phyloP scores from a whole-genome alignment of 2,797 vertebrate species.

The Ibycter americanus region DNA sequence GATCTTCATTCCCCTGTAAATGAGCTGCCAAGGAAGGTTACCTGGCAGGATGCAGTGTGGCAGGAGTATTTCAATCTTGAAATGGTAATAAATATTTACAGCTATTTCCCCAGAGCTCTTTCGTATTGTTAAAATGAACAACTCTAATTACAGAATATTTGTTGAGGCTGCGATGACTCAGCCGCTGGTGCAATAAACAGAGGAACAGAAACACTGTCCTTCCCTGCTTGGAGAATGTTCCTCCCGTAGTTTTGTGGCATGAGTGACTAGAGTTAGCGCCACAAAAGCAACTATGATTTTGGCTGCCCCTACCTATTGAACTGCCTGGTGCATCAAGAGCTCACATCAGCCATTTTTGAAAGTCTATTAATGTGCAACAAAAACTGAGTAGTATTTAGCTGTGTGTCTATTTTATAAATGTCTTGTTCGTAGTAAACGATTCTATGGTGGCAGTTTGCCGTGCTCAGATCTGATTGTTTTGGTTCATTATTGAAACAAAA shows the following conservation, averaged over 20 bases:
- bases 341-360: not conserved
- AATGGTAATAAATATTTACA: conserved; percentile 20
- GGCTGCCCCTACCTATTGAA: not conserved
- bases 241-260: not conserved
- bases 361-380: not conserved
- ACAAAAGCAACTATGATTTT: not conserved
- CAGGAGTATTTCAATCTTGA: not conserved
- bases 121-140: conserved; percentile 23
- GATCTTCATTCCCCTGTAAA: not conserved
- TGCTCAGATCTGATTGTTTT: not conserved
- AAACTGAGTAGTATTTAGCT: not conserved
- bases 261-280: not conserved
- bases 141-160: conserved; percentile 22
- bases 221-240: not conserved
- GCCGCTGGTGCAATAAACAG: not conserved
- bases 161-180: conserved; percentile 11
- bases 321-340: not conserved
- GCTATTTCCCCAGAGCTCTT: not conserved
- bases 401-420: not conserved
- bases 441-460: not conserved
- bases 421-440: not conserved
- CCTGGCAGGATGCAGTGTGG: not conserved
- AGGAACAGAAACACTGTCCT: not conserved
- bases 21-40: not conserved
- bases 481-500: not conserved